Evolutionary conservation across 2,113 vertebrate species (phyloP).

Genomic region (Megalops atlanticus): DNA sequence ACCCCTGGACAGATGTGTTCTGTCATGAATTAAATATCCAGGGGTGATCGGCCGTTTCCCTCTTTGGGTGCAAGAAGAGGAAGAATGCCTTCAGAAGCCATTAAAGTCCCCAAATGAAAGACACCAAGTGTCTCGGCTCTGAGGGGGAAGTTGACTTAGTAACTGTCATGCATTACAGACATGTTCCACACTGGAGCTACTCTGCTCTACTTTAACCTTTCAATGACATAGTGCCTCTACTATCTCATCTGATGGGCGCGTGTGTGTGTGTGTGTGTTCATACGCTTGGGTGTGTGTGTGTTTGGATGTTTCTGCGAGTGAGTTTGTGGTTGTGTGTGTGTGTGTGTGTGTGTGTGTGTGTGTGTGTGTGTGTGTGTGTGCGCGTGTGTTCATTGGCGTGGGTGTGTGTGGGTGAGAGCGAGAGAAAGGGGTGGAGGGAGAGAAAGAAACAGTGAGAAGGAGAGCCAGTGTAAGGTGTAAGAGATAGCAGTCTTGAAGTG

Average conservation of each 20-base stretch:
- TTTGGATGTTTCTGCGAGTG: constrained; percentile 38
- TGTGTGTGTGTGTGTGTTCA: background rate
- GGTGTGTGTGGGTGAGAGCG: background rate
- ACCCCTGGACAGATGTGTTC: constrained; percentile 63
- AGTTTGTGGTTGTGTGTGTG: background rate
- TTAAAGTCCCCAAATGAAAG: constrained; percentile 61
- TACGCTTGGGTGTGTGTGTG: background rate
- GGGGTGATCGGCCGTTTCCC: constrained; percentile 62
- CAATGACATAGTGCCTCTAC: background rate
- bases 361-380: background rate
- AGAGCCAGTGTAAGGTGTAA: background rate
- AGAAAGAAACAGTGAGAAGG: background rate
- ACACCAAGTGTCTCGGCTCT: constrained; percentile 34
- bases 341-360: constrained; percentile 16
- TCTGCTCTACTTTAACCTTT: constrained; percentile 40
- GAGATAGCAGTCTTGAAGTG: constrained; percentile 24
- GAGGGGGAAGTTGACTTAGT: constrained; percentile 40
- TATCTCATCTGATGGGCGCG: background rate
- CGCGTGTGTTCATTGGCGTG: background rate
- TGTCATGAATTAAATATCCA: constrained; percentile 76
- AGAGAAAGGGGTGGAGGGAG: background rate
- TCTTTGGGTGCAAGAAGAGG: constrained; percentile 63
- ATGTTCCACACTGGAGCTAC: constrained; percentile 37
- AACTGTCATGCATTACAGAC: constrained; percentile 48
- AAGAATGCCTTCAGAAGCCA: constrained; percentile 69